These are phyloP conservation scores for Haliclystus octoradiatus DNA, from an alignment of 30 jellyfish, hydroid and myxozoan genomes.

Conservation along the genomic window DNA sequence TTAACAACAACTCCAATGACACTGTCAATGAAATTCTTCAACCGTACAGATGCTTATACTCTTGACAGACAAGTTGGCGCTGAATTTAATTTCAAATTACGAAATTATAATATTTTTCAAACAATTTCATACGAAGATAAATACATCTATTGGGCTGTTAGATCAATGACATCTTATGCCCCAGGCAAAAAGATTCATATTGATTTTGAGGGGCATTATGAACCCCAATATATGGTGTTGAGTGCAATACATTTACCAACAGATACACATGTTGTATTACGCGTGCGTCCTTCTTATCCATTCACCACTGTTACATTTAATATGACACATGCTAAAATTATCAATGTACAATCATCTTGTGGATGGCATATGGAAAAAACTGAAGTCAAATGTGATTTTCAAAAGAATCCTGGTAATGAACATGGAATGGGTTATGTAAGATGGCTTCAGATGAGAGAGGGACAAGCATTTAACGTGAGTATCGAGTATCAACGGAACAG, in stretches of 20 bases:
- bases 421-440: conserved; percentile 20
- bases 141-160: conserved; percentile 85
- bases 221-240: conserved; percentile 20
- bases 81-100: conserved; percentile 12
- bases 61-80: conserved; percentile 71
- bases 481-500: neutral
- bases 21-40: conserved; percentile 34
- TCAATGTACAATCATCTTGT: conserved; percentile 13
- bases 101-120: conserved; percentile 19
- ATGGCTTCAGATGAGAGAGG: conserved; percentile 29
- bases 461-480: conserved; percentile 25
- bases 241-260: conserved; percentile 23
- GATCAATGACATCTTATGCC: conserved; percentile 19
- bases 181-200: conserved; percentile 14
- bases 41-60: conserved; percentile 73
- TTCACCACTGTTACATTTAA: conserved; percentile 3
- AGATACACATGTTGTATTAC: conserved; percentile 4
- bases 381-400: conserved; percentile 17
- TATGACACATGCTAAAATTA: conserved; percentile 13
- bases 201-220: conserved; percentile 21
- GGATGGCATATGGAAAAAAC: conserved; percentile 11
- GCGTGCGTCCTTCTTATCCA: conserved; percentile 15
- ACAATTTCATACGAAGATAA: conserved; percentile 41
- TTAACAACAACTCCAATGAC: conserved; percentile 37
- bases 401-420: conserved; percentile 4